Evolutionary conservation across 2,888 invertebrate species (phyloP), one percentile per base, ranked within the genome.

Genomic region (Brachypalpus laphriformis): DNA sequence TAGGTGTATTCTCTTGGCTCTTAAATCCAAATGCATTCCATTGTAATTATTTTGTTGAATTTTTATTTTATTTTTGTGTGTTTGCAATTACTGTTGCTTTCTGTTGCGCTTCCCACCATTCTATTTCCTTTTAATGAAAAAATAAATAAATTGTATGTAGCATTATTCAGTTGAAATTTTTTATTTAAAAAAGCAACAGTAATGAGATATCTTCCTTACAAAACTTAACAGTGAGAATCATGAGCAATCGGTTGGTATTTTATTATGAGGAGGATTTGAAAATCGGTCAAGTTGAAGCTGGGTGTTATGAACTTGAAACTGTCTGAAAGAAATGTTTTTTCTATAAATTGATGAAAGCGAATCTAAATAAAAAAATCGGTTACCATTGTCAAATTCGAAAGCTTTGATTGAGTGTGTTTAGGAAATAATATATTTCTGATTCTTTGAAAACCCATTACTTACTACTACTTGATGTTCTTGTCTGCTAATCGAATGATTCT

Each of bases 1-100:
- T 34, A 9, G 20, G 0, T 7, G 1, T n/a, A 8, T 45, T 59
- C 37, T 74, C 68, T 70, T 45, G 47, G 37, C 74, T 85, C 70
- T 80, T 75, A 16, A 42, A 85, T 65, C 66, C 63, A 70, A 81
- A 85, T 85, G 85, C 85, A 85, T 85, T 85, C 85, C 85, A 85
- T 75, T 85, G 70, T 81, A 40, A 61, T 63, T 51, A 37, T 61
- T 66, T 75, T 77, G 45, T 54, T 68, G 31, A 22, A 37, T 56
- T 4, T 56, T 14, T 49, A 57, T 34, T 34, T 14, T 20, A 16
- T 16, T 76, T 51, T 51, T 66, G 45, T 28, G 8, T 37, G 14
- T 68, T 11, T 40, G 59, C 20, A 20, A 47, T n/a, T 18, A 37
- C 31, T 75, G 42, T 72, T 65, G 56, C 14, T 65, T 66, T 47